Base-by-base conservation (phyloP, 2,797 vertebrate genomes). In the Loriculus beryllinus region DNA sequence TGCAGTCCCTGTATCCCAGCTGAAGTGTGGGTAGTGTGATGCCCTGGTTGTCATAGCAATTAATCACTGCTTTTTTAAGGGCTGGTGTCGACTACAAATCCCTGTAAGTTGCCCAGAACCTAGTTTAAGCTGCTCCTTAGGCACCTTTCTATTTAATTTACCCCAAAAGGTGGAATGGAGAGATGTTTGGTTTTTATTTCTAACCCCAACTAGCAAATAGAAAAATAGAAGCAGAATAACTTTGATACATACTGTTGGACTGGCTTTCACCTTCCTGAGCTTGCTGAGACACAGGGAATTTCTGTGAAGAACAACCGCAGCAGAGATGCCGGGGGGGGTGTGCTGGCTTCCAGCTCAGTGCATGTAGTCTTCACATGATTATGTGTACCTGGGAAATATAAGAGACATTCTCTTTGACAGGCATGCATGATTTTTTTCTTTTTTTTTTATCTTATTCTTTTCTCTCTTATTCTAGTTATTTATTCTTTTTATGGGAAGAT, bases 31-130 rank as follows among this genome's bases (percentile, higher is more conserved):
- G 59, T 91, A 69, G 49, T 94, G 69, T 72, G 33, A 88, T 97
- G 77, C 79, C 76, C 77, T 86, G 62, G 96, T 97, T 98, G 91
- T 95, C 75, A 97, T 97, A 95, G 97, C 75, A 93, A 96, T 96
- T 97, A 97, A 97, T 97, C 71, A 7, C 25, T 3, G 47, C 78
- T 94, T 86, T 56, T 56, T 25, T 95, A 93, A 95, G 93, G 95
- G 86, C 90, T 93, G 72, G 47, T 60, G 39, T 65, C 2, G 62
- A 94, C 95, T 97, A 95, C 85, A 93, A 92, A 96, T 93, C 80
- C 81, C 71, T 95, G 75, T 93, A 92, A 96, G 94, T 96, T 93
- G 86, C 33, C 51, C 40, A 72, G 86, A 93, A 93, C 63, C 62
- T 83, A 82, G 92, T 96, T 92, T 92, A 83, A 97, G 59, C 90